Percentiles rank a stretch among this genome's conserved stretches.
Evolutionary conservation across 2,888 invertebrate species (phyloP).

Genomic region (Timema cristinae): DNA sequence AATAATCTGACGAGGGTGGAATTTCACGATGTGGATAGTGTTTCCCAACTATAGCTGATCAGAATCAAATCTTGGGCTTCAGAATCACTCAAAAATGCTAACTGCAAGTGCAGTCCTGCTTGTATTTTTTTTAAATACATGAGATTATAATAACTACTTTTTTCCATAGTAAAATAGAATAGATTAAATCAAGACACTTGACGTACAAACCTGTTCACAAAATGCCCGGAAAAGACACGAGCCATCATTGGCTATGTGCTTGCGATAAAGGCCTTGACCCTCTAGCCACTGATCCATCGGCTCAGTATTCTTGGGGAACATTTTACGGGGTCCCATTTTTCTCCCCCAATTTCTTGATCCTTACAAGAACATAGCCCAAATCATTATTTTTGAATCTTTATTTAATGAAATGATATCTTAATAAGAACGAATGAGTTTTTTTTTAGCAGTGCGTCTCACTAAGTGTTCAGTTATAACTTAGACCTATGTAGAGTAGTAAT

Average conservation of each 20-base stretch:
- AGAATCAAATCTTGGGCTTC: not conserved
- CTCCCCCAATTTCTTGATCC: too few species aligned
- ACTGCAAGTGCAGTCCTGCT: not conserved
- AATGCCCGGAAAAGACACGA: constrained; percentile 85
- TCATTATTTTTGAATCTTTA: too few species aligned
- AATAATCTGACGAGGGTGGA: too few species aligned
- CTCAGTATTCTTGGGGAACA: constrained; percentile 32
- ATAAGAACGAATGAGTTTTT: too few species aligned
- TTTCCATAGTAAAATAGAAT: not conserved
- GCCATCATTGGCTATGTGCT: constrained; percentile 83
- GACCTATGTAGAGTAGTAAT: too few species aligned
- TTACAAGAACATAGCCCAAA: too few species aligned
- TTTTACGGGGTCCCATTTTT: constrained; percentile 24
- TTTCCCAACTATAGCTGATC: too few species aligned
- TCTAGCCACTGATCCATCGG: constrained; percentile 72
- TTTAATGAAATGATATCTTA: too few species aligned
- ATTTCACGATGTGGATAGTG: too few species aligned
- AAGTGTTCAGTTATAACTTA: too few species aligned
- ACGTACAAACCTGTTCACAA: constrained; percentile 69
- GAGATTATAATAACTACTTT: not conserved
- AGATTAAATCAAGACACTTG: not conserved
- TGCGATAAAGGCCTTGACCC: constrained; percentile 74
- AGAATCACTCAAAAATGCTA: not conserved
- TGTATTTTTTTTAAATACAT: not conserved
- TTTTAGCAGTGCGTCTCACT: too few species aligned